phyloP scores from a whole-genome alignment of 1,140 invertebrate genomes.

The Hyles euphorbiae region DNA sequence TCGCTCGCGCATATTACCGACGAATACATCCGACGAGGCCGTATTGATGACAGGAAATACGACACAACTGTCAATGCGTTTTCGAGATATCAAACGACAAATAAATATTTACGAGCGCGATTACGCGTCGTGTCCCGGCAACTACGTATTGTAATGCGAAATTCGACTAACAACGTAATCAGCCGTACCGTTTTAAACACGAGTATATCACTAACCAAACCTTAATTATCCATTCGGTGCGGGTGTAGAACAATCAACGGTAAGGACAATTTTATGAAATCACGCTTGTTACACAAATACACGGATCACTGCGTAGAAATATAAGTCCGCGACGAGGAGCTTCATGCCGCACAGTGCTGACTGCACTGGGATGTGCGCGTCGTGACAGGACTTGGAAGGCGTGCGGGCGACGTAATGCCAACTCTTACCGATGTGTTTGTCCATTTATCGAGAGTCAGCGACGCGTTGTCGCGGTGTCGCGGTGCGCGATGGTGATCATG shows the following conservation, averaged over 20 bases:
- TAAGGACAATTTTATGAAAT: constrained; percentile 1
- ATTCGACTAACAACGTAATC: not conserved
- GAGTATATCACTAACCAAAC: not conserved
- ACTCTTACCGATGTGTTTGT: constrained; percentile 16
- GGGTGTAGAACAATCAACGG: constrained; percentile 6
- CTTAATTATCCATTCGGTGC: not conserved
- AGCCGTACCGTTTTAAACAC: constrained; percentile 3
- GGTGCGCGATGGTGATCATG: constrained; percentile 1
- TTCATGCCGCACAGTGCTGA: no score
- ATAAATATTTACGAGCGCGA: constrained; percentile 1
- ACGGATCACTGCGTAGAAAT: no score
- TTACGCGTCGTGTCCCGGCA: not conserved
- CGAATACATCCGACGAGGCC: constrained; percentile 5
- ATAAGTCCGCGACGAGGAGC: no score
- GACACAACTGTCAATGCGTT: constrained; percentile 3
- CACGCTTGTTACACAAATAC: constrained; percentile 3
- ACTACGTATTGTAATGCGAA: not conserved
- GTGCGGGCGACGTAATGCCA: not conserved
- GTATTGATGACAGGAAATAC: not conserved
- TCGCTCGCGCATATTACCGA: not conserved
- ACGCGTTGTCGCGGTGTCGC: not conserved
- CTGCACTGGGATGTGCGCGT: no score
- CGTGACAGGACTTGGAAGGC: no score
- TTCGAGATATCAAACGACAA: not conserved
- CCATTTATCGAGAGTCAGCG: constrained; percentile 7